phyloP scores from a whole-genome alignment of 2,888 invertebrate species.

The Mythimna albipuncta region DNA sequence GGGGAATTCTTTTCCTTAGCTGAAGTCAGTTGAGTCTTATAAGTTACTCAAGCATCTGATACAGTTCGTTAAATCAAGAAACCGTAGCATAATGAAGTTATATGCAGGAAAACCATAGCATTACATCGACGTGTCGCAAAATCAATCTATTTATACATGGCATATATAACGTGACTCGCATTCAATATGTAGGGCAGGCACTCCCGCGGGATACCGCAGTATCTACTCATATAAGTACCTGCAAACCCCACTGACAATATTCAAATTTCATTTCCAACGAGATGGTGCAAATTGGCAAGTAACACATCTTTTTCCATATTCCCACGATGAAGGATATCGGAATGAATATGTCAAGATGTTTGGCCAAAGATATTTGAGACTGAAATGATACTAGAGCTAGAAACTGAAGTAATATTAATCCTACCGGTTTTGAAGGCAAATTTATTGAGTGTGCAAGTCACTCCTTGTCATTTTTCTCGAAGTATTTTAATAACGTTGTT shows the following conservation, averaged over 20 bases:
- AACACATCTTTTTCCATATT: slow-evolving; percentile 71
- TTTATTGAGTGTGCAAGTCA: too few species aligned
- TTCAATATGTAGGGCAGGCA: slow-evolving; percentile 49
- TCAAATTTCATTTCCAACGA: slow-evolving; percentile 79
- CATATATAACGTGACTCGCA: slow-evolving; percentile 14
- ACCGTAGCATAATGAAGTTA: neutral
- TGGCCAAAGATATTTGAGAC: slow-evolving; percentile 1
- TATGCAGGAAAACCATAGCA: neutral
- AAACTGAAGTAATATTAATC: too few species aligned
- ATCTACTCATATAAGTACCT: slow-evolving; percentile 57
- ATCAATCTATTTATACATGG: slow-evolving; percentile 39
- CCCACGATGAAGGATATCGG: slow-evolving; percentile 41
- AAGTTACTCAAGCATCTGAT: too few species aligned
- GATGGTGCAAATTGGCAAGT: slow-evolving; percentile 77
- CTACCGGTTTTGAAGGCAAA: too few species aligned
- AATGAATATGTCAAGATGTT: slow-evolving; percentile 53
- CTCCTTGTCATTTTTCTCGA: too few species aligned
- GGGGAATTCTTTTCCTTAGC: too few species aligned
- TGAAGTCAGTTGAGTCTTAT: too few species aligned
- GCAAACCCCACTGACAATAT: slow-evolving; percentile 69
- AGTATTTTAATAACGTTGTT: too few species aligned
- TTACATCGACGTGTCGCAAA: slow-evolving; percentile 16
- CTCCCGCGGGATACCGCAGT: slow-evolving; percentile 52
- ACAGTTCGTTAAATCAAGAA: too few species aligned
- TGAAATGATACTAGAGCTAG: neutral